Evolutionary conservation across 2,797 vertebrate species (phyloP).

Genomic region (Agapornis canus): DNA sequence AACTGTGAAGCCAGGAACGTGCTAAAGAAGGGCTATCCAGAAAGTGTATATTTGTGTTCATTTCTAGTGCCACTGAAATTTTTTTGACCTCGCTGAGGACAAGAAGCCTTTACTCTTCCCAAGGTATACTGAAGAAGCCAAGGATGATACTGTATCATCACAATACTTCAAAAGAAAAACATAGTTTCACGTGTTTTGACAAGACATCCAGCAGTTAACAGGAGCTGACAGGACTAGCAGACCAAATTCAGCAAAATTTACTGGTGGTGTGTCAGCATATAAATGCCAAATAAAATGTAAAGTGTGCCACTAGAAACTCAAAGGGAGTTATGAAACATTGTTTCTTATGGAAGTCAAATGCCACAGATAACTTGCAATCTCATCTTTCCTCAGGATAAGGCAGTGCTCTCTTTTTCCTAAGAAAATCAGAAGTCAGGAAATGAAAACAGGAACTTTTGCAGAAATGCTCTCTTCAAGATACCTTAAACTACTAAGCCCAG

Average conservation of each 20-base stretch:
- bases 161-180: background rate
- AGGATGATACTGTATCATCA: background rate
- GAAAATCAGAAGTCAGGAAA: background rate
- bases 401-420: background rate
- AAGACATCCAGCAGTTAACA: background rate
- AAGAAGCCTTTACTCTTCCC: background rate
- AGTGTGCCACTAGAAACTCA: background rate
- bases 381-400: background rate
- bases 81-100: background rate
- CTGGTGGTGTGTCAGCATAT: background rate
- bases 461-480: background rate
- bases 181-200: background rate
- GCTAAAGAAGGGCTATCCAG: background rate
- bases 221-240: background rate
- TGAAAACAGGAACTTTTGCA: background rate
- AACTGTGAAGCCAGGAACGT: background rate
- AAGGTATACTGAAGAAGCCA: background rate
- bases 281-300: background rate
- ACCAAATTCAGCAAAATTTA: background rate
- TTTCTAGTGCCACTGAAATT: background rate
- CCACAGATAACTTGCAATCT: fast-evolving
- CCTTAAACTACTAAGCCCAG: background rate
- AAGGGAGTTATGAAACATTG: background rate
- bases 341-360: background rate
- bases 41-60: background rate